phyloP scores from a whole-genome alignment of 2,888 invertebrate species.

The Troglohyphantes excavatus region DNA sequence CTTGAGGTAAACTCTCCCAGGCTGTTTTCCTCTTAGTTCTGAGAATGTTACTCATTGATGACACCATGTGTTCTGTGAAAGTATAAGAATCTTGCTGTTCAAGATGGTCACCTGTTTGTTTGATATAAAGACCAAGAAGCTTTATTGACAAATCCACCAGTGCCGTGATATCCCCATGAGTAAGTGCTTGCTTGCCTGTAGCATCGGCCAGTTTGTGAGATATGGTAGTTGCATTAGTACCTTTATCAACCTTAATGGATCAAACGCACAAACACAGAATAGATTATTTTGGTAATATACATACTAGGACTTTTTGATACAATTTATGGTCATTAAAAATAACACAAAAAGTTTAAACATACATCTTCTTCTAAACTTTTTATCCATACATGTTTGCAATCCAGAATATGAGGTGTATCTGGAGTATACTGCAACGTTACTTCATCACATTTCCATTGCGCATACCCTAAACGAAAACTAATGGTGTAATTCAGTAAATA shows the following conservation, averaged over 20 bases:
- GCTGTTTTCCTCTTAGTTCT: conserved; percentile 52
- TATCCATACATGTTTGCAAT: conserved; percentile 67
- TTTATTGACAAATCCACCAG: conserved; percentile 48
- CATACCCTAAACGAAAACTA: conserved; percentile 41
- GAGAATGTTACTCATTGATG: conserved; percentile 58
- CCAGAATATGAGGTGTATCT: conserved; percentile 31
- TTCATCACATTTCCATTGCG: conserved; percentile 53
- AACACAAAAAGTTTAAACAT: conserved; percentile 8
- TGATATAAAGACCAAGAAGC: conserved; percentile 20
- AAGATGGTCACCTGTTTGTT: conserved; percentile 29
- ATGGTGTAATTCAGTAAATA: neutral
- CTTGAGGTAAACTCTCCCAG: conserved; percentile 62
- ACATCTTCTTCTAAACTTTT: conserved; percentile 55
- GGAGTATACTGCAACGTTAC: conserved; percentile 42
- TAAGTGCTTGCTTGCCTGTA: conserved; percentile 23
- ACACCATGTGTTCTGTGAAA: conserved; percentile 56
- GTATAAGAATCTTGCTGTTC: neutral
- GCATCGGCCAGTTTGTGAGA: conserved; percentile 46
- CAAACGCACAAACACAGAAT: neutral
- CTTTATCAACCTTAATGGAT: conserved; percentile 24
- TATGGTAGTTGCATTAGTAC: conserved; percentile 39
- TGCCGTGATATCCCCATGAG: conserved; percentile 65
- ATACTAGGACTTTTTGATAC: too few relatives aligned
- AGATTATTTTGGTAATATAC: neutral
- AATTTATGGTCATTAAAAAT: too few relatives aligned